phyloP scores from a whole-genome alignment of 2,797 vertebrate genomes.

The Lophius americanus region DNA sequence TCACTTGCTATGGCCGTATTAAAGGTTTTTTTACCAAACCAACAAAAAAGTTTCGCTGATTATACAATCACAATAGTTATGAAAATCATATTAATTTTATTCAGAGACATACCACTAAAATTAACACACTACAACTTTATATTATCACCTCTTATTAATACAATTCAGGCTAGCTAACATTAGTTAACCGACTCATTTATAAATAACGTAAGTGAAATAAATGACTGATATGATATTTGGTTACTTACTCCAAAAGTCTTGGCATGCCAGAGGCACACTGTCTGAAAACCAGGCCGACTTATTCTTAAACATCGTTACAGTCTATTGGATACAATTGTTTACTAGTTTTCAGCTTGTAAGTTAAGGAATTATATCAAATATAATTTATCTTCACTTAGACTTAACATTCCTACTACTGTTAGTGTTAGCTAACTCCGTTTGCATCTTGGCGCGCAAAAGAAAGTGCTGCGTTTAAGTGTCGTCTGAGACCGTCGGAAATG shows the following conservation, averaged over 20 bases:
- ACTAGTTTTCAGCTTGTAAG: neutral
- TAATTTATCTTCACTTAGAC: neutral
- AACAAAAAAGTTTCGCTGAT: too few species aligned
- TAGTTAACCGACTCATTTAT: neutral
- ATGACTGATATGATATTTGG: rapidly evolving
- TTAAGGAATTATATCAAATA: too few species aligned
- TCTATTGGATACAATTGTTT: too few species aligned
- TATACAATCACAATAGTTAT: too few species aligned
- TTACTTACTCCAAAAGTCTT: slow-evolving; percentile 87
- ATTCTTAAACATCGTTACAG: slow-evolving; percentile 84
- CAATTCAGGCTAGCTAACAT: neutral
- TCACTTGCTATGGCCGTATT: too few species aligned
- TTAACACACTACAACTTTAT: too few species aligned
- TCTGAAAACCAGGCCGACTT: slow-evolving; percentile 90
- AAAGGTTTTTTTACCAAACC: too few species aligned
- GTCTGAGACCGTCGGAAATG: slow-evolving; percentile 9
- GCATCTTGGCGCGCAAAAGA: slow-evolving; percentile 1
- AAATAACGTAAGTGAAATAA: neutral
- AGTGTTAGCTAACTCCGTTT: neutral
- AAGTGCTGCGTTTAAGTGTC: slow-evolving; percentile 37
- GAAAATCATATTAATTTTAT: too few species aligned
- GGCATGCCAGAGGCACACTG: slow-evolving; percentile 77
- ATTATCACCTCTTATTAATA: too few species aligned
- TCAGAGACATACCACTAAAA: too few species aligned
- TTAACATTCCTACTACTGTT: neutral